Evolutionary conservation across 2,888 invertebrate genomes (phyloP), one percentile per base, ranked within the genome.

Genomic region (Schrankia costaestrigalis): DNA sequence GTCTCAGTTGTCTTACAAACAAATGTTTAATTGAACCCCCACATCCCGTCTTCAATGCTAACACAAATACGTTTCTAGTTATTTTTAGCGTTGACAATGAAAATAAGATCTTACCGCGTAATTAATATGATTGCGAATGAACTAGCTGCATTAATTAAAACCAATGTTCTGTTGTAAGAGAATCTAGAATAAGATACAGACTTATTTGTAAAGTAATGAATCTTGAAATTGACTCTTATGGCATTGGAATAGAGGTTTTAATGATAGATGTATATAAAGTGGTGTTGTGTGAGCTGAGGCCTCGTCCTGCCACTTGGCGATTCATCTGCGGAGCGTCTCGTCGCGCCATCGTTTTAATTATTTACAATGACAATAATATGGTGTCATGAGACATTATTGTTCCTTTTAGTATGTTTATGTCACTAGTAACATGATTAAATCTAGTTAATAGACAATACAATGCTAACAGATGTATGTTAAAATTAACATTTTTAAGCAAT

Each of bases 111-210:
- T 56, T 71, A 65, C 35, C 35, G 19, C 37, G 52, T 54, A 69
- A 72, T 72, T 70, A 72, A 71, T 71, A 73, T 56, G 67, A 68
- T 60, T 67, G 59, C 66, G 72, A 71, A 67, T 73, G 56, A 65
- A 63, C 57, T 57, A 57, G 58, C 61, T 56, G 56, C 43, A 46
- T 58, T 63, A 67, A 71, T 71, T 59, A 69, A 65, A 66, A 63
- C 54, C 62, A 65, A 71, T 63, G 58, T 65, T 60, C 55, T 58
- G 50, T 62, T 59, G 57, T 53, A 44, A 56, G 46, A 48, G 44
- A 56, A 59, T 51, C 60, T 60, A 61, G 54, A 62, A 55, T 58
- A 38, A 41, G 41, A 35, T 41, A 28, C 47, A 28, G 14, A 32
- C 11, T 31, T 40, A 15, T 30, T n/a, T 25, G 15, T 4, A 10